Evolutionary conservation across 2,797 vertebrate genomes (phyloP).

Genomic region (Cynodonichthys magdalenae): DNA sequence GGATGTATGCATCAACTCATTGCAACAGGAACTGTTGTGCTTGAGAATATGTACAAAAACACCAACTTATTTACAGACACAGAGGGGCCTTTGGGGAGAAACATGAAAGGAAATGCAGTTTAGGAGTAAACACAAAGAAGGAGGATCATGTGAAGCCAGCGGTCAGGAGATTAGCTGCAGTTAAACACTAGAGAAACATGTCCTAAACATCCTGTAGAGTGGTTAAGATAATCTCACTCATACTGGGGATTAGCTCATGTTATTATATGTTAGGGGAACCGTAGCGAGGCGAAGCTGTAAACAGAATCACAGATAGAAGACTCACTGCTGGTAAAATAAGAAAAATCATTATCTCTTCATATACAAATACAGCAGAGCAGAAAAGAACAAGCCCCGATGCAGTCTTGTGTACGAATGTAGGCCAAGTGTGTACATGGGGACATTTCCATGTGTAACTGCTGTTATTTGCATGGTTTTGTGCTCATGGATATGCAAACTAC

Average conservation of each 20-base stretch:
- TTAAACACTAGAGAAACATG: constrained; percentile 73
- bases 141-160: constrained; percentile 63
- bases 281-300: constrained; percentile 33
- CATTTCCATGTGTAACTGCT: constrained; percentile 36
- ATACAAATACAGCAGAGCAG: constrained; percentile 8
- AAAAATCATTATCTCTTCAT: constrained; percentile 19
- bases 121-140: constrained; percentile 59
- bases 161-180: constrained; percentile 70
- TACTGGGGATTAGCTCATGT: constrained; percentile 69
- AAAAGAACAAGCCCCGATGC: constrained; percentile 14
- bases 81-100: constrained; percentile 41
- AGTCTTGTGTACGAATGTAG: constrained; percentile 24
- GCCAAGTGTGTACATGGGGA: constrained; percentile 26
- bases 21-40: neutral
- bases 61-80: constrained; percentile 5
- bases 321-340: constrained; percentile 42
- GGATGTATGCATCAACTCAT: constrained; percentile 1
- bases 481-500: constrained; percentile 47
- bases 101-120: constrained; percentile 53
- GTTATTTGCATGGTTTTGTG: constrained; percentile 46
- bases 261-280: constrained; percentile 50
- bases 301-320: constrained; percentile 39
- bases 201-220: constrained; percentile 64
- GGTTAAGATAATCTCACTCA: constrained; percentile 71
- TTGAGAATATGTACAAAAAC: constrained; percentile 5